Percentiles rank a stretch among this genome's conserved stretches.
Evolutionary conservation across 1,140 invertebrate genomes (phyloP).

Genomic region (Mesaphorura yosii): DNA sequence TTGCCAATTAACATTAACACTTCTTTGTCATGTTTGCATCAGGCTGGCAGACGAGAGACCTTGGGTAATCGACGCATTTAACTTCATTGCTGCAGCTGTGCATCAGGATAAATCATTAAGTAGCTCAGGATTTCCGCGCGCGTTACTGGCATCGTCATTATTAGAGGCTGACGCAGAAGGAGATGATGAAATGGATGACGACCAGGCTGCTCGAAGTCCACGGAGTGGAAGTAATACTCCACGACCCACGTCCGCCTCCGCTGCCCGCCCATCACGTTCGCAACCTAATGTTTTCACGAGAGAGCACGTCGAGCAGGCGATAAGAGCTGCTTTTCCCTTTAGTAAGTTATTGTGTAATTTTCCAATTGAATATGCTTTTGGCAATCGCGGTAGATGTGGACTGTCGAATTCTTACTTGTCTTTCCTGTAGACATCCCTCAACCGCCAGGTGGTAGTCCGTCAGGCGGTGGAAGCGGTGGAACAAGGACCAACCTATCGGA

Average conservation of each 20-base stretch:
- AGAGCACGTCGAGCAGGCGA: constrained; percentile 23
- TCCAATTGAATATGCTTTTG: background rate
- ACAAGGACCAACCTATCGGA: background rate
- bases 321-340: constrained; percentile 9
- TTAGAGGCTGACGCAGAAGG: constrained; percentile 14
- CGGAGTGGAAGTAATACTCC: too few species aligned
- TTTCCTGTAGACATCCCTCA: too few species aligned
- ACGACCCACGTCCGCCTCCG: background rate
- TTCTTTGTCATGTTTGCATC: background rate
- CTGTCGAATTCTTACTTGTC: too few species aligned
- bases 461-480: background rate
- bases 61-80: constrained; percentile 28
- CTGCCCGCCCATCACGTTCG: background rate
- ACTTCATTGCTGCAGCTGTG: constrained; percentile 19
- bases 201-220: too few species aligned
- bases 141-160: constrained; percentile 3
- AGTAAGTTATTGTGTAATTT: constrained; percentile 3
- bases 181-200: constrained; percentile 27
- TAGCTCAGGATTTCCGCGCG: background rate
- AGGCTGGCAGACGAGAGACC: constrained; percentile 17
- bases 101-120: constrained; percentile 10
- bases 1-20: background rate
- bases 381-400: too few species aligned
- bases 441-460: too few species aligned
- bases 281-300: constrained; percentile 17